A percentile compares a stretch with the other conserved stretches of the same genome.
Evolutionary conservation across 2,888 invertebrate species (phyloP).

Genomic region (Platynereis dumerilii): DNA sequence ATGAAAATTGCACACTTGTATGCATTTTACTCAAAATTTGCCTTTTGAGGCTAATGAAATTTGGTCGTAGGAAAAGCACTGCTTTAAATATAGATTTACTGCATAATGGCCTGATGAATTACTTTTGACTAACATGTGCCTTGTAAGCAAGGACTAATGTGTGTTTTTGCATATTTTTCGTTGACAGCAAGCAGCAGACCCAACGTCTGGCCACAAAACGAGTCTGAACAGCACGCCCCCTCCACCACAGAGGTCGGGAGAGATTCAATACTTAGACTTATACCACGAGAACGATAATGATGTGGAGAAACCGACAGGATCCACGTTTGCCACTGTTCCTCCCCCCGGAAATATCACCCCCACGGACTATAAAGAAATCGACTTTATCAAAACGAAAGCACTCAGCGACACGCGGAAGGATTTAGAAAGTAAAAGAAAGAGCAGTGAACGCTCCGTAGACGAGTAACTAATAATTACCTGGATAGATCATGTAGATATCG

Average conservation of each 20-base stretch:
- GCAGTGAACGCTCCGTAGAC: constrained; percentile 21
- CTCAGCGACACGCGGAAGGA: constrained; percentile 85
- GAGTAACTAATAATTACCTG: no score
- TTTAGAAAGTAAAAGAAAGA: constrained; percentile 64
- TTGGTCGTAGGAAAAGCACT: no score
- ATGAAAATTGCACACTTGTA: no score
- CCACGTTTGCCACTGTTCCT: constrained; percentile 23
- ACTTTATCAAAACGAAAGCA: constrained; percentile 92
- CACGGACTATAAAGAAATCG: constrained; percentile 85
- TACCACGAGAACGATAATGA: constrained; percentile 58
- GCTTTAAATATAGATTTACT: no score
- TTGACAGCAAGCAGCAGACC: constrained; percentile 4
- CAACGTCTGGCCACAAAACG: constrained; percentile 5
- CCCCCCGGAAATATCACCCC: constrained; percentile 19
- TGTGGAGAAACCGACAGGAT: constrained; percentile 13
- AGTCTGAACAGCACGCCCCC: constrained; percentile 31
- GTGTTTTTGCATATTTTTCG: background rate
- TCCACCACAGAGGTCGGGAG: constrained; percentile 27
- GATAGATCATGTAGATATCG: no score
- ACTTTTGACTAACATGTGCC: no score
- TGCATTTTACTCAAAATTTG: no score
- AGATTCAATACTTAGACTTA: constrained; percentile 79
- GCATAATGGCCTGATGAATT: no score
- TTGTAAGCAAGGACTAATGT: background rate
- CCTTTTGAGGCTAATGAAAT: no score